These are phyloP conservation scores for Hermetia illucens DNA, from an alignment of 1,140 invertebrate species.

Conservation along the genomic window DNA sequence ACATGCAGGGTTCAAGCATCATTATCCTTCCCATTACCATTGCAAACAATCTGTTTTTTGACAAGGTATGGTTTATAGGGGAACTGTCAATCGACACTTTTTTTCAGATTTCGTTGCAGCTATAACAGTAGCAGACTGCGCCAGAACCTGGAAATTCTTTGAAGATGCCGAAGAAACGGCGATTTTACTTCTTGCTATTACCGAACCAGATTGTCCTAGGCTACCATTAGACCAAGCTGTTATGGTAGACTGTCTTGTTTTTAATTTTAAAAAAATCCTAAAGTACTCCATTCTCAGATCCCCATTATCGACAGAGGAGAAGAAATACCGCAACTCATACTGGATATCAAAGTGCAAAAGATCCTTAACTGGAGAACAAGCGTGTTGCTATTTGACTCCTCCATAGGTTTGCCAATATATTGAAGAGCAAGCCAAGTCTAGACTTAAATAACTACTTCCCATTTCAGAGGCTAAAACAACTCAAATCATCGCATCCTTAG, in stretches of 20 bases:
- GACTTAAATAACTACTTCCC: too few relatives aligned
- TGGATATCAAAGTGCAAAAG: constrained; percentile 48
- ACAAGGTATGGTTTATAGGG: too few relatives aligned
- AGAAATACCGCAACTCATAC: constrained; percentile 57
- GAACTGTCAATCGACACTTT: too few relatives aligned
- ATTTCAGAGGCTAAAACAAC: constrained; percentile 16
- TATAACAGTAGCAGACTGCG: constrained; percentile 51
- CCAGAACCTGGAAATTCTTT: constrained; percentile 52
- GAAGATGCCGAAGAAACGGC: constrained; percentile 40
- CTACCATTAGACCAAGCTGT: constrained; percentile 45
- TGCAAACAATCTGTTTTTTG: too few relatives aligned
- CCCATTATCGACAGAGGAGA: constrained; percentile 45
- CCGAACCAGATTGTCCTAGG: constrained; percentile 55
- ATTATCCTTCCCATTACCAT: too few relatives aligned
- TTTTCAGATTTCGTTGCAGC: constrained; percentile 49
- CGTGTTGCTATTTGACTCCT: constrained; percentile 53
- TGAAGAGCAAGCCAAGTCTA: too few relatives aligned
- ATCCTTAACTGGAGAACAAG: constrained; percentile 52
- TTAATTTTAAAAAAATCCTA: not conserved
- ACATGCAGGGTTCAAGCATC: too few relatives aligned
- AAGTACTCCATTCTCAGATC: constrained; percentile 21
- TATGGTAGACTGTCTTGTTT: constrained; percentile 26
- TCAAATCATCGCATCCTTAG: constrained; percentile 18
- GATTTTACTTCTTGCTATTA: constrained; percentile 47
- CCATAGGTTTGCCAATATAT: constrained; percentile 48